These are phyloP conservation scores for Pangasius krempfi DNA, from an alignment of 2,797 vertebrate genomes.

Conservation along the genomic window DNA sequence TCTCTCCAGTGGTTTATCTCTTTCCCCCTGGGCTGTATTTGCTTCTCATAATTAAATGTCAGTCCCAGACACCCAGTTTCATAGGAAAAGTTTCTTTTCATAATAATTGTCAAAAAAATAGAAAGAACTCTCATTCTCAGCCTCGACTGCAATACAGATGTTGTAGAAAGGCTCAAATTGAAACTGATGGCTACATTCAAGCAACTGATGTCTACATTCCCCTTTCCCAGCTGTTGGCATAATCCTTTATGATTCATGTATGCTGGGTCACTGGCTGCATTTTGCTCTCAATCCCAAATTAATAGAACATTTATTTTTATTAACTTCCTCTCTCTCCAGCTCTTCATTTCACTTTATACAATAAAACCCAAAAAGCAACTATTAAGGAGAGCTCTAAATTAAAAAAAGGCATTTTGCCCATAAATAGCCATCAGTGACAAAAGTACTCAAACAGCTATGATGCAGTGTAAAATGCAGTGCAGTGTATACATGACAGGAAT, in stretches of 20 bases:
- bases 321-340: neutral
- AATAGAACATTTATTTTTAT: constrained; percentile 3
- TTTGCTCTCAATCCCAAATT: constrained; percentile 14
- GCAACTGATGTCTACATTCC: neutral
- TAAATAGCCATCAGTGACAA: neutral
- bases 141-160: constrained; percentile 17
- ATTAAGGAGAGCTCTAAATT: constrained; percentile 3
- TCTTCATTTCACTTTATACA: constrained; percentile 2
- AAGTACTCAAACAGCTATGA: neutral
- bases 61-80: constrained; percentile 68
- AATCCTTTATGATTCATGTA: constrained; percentile 1
- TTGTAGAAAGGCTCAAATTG: neutral
- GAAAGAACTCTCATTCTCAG: constrained; percentile 49
- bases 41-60: constrained; percentile 82
- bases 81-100: constrained; percentile 55
- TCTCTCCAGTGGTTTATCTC: constrained; percentile 72
- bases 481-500: neutral
- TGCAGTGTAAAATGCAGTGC: neutral
- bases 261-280: neutral
- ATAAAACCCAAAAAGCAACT: neutral
- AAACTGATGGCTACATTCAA: constrained; percentile 26
- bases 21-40: constrained; percentile 77
- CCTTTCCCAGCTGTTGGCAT: constrained; percentile 23
- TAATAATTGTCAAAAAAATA: constrained; percentile 67
- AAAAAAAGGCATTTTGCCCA: neutral